Base-by-base conservation (phyloP, 1,140 invertebrate genomes). In the Drosophila tropicalis region DNA sequence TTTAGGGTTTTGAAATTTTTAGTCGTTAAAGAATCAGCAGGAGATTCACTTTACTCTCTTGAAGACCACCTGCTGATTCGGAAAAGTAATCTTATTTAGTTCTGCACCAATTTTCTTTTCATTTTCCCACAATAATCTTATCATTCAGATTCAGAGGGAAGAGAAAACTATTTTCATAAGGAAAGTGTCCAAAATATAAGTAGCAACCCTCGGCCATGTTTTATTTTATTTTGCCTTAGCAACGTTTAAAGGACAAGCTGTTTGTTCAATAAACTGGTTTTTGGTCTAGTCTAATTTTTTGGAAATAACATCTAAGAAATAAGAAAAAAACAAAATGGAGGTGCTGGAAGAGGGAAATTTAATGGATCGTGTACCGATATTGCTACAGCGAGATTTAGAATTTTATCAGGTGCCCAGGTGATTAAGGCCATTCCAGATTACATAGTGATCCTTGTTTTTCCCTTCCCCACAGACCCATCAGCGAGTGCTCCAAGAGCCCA, bases 321-420 rank as follows among this genome's bases (percentile, higher is more conserved):
- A 13, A 41, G 15, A 41, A 41, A 41, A 41, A 5, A n/a, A 2
- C 15, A 64, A 81, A 56, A 96, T 96, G 96, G 96, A 96, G 92
- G 95, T 96, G 67, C 96, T 97, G 93, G 96, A 96, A 94, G 96
- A 96, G 94, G 96, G 96, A 25, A 96, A 96, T 94, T 94, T 96
- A 91, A 96, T 96, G 94, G 96, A 96, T 92, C 94, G 95, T 70
- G 96, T 96, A 47, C 94, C 95, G 71, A 96, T 96, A 81, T 93
- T 96, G 40, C 93, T 96, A 44, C 96, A 96, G 91, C 93, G 96
- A 47, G 96, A 97, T 91, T 93, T 96, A 91, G 95, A 96, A 91
- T 96, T 96, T 93, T 97, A 97, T 93, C 95, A 96, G 94, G 95
- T 96, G 10, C 15, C 17, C 7, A 17, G 1, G 7, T 2, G 10